Evolutionary conservation across 2,888 invertebrate species (phyloP).

Genomic region (Parasteatoda lunata): DNA sequence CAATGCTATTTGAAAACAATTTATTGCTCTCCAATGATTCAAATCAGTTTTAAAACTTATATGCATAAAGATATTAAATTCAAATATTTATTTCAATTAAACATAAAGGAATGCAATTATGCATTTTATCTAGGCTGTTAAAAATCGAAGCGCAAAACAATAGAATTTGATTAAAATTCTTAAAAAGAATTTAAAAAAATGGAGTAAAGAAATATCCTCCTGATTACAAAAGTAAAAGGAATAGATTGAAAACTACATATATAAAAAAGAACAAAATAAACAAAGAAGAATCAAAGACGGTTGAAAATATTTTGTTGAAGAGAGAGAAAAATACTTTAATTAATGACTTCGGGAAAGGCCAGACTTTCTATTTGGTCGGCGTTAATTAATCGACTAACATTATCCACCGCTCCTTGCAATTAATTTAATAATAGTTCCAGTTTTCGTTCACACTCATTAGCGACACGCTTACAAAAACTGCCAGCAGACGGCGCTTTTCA

Average conservation of each 20-base stretch:
- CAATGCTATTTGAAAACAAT: too few relatives aligned
- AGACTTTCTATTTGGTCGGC: slow-evolving; percentile 65
- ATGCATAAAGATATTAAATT: too few relatives aligned
- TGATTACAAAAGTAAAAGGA: slow-evolving; percentile 32
- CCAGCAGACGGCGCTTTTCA: slow-evolving; percentile 43
- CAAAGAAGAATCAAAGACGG: slow-evolving; percentile 48
- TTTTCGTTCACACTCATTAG: slow-evolving; percentile 59
- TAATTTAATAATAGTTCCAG: slow-evolving; percentile 68
- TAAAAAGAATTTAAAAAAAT: slow-evolving; percentile 28
- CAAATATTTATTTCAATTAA: neutral
- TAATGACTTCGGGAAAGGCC: slow-evolving; percentile 60
- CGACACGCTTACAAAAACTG: slow-evolving; percentile 50
- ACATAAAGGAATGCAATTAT: slow-evolving; percentile 20
- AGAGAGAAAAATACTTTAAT: slow-evolving; percentile 59
- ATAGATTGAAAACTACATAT: slow-evolving; percentile 9
- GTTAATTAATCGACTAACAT: slow-evolving; percentile 68
- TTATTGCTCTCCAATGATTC: too few relatives aligned
- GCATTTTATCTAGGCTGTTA: slow-evolving; percentile 29
- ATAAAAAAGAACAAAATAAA: slow-evolving; percentile 44
- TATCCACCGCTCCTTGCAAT: slow-evolving; percentile 67
- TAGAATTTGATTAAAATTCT: slow-evolving; percentile 56
- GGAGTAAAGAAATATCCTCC: slow-evolving; percentile 10
- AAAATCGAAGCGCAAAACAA: slow-evolving; percentile 50
- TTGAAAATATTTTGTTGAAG: slow-evolving; percentile 52
- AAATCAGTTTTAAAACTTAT: too few relatives aligned